Conservation (phyloP, 1,140 invertebrate species). For the Uloborus diversus region DNA sequence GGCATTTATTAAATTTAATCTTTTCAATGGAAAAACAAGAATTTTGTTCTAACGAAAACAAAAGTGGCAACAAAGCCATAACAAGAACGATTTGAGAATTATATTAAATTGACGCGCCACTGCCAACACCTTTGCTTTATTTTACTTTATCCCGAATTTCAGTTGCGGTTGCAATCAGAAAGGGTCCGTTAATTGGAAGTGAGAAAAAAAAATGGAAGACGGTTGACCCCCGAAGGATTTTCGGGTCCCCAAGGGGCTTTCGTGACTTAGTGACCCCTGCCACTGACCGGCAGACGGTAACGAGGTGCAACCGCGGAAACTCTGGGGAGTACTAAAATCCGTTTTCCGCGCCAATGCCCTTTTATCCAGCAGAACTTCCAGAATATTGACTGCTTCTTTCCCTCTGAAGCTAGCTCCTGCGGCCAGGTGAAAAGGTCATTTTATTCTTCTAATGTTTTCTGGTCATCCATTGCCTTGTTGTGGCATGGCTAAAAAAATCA, state of each 20-base stretch:
- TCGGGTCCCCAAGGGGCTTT: background rate
- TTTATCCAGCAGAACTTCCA: background rate
- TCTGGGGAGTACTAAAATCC: background rate
- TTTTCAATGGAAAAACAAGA: too few relatives aligned
- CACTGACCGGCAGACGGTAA: background rate
- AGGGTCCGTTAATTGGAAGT: background rate
- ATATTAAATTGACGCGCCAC: too few relatives aligned
- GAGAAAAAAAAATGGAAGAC: background rate
- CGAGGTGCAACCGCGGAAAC: background rate
- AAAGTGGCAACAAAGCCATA: too few relatives aligned
- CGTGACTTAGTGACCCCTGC: background rate
- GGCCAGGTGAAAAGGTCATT: too few relatives aligned
- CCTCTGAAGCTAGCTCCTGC: background rate
- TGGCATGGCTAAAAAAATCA: too few relatives aligned
- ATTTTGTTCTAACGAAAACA: too few relatives aligned
- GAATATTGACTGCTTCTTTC: background rate
- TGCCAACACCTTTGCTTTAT: too few relatives aligned
- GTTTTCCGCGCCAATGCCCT: background rate
- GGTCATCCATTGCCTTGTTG: too few relatives aligned
- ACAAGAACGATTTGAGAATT: too few relatives aligned
- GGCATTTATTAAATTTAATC: too few relatives aligned
- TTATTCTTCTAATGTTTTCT: too few relatives aligned
- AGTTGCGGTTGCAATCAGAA: background rate
- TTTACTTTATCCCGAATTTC: background rate
- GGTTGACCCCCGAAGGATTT: background rate